A percentile compares a stretch with the other conserved stretches of the same genome.
phyloP scores from a whole-genome alignment of 2,797 vertebrate species.

The Enteromius fasciolatus region DNA sequence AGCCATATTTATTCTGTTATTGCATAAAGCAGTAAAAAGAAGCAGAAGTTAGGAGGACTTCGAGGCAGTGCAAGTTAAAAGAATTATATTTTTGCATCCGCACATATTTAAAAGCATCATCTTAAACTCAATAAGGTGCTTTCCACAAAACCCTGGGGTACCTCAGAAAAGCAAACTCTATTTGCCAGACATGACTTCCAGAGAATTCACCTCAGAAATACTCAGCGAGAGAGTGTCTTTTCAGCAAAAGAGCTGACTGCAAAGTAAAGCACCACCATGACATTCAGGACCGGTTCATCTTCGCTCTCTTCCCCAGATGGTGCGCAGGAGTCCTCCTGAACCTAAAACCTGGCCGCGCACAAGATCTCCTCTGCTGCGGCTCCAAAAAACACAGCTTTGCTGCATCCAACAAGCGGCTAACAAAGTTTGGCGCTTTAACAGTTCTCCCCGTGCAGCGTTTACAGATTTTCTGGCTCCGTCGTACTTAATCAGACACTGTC shows the following conservation, averaged over 20 bases:
- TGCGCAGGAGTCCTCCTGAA: background rate
- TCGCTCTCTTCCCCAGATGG: background rate
- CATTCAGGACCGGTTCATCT: background rate
- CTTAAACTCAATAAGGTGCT: background rate
- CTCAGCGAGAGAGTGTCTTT: background rate
- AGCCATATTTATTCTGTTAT: background rate
- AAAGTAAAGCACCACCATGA: background rate
- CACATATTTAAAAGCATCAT: conserved; percentile 6
- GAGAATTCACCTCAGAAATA: conserved; percentile 3
- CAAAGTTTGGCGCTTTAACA: conserved; percentile 4
- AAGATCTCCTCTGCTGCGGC: background rate
- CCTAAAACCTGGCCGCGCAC: background rate
- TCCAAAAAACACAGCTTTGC: conserved; percentile 26
- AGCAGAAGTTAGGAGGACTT: background rate
- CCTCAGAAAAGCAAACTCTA: background rate
- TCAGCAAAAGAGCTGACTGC: conserved; percentile 28
- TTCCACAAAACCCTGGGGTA: conserved; percentile 18
- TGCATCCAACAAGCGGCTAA: conserved; percentile 9
- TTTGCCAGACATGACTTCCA: conserved; percentile 19
- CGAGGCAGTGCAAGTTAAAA: background rate
- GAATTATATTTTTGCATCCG: background rate
- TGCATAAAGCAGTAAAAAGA: background rate
- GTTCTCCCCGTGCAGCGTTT: background rate
- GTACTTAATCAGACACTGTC: conserved; percentile 31
- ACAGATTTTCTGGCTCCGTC: conserved; percentile 28